These are phyloP conservation scores for Parapsyche elsis DNA, from an alignment of 1,140 invertebrate genomes.

Conservation along the genomic window DNA sequence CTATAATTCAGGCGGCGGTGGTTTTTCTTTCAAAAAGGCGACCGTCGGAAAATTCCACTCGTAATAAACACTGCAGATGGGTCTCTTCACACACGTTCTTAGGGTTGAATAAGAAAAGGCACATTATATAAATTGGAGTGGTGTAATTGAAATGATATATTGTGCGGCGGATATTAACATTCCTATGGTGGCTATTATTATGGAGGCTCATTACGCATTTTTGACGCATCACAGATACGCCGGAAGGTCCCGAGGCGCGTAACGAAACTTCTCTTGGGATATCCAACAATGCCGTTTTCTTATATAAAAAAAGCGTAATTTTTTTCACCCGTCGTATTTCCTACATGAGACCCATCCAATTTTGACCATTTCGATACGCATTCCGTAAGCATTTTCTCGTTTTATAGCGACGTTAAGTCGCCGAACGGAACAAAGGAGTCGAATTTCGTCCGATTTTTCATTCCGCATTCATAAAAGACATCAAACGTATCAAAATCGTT, in stretches of 20 bases:
- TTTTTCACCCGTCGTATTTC: slow-evolving; percentile 3
- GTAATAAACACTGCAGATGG: neutral
- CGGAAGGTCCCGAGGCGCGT: slow-evolving; percentile 42
- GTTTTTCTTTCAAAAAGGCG: neutral
- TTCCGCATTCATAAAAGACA: neutral
- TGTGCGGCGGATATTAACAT: slow-evolving; percentile 34
- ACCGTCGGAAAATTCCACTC: neutral
- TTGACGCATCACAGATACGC: slow-evolving; percentile 44
- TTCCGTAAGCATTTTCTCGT: slow-evolving; percentile 50
- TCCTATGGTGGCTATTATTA: slow-evolving; percentile 15
- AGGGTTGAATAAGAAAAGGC: neutral
- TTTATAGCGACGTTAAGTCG: slow-evolving; percentile 30
- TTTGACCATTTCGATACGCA: slow-evolving; percentile 54
- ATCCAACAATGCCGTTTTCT: slow-evolving; percentile 12
- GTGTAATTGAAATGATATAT: slow-evolving; percentile 42
- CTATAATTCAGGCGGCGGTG: neutral
- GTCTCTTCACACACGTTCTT: neutral
- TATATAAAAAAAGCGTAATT: neutral
- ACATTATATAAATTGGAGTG: slow-evolving; percentile 13
- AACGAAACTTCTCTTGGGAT: slow-evolving; percentile 30
- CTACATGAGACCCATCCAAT: slow-evolving; percentile 38
- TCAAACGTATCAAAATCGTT: too few relatives aligned
- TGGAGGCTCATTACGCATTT: slow-evolving; percentile 42
- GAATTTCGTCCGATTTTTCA: neutral
- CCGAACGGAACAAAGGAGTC: neutral